phyloP scores from a whole-genome alignment of 2,113 vertebrate genomes.

The Pterocles orientalis region DNA sequence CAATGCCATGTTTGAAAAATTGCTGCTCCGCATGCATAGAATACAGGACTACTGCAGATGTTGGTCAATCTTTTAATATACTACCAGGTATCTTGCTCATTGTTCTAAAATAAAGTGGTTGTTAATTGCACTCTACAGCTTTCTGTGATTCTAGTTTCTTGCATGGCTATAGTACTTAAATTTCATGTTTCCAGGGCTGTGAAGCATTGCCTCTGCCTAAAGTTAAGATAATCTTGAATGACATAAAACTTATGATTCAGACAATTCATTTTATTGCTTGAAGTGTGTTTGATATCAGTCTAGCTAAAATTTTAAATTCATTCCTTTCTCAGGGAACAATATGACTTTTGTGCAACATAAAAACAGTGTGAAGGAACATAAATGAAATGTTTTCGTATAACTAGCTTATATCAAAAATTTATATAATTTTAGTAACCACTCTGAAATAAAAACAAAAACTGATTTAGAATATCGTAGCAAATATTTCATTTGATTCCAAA shows the following conservation, averaged over 20 bases:
- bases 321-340: neutral
- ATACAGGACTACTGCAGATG: neutral
- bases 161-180: neutral
- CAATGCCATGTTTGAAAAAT: neutral
- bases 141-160: neutral
- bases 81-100: neutral
- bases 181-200: neutral
- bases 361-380: neutral
- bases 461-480: neutral
- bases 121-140: neutral
- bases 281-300: neutral
- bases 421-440: neutral
- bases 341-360: neutral
- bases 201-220: neutral
- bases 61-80: neutral
- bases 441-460: neutral
- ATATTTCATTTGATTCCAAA: neutral
- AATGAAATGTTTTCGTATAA: neutral
- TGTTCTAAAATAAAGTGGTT: neutral
- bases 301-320: neutral
- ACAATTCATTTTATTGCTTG: neutral
- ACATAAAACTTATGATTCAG: neutral
- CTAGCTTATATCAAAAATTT: neutral
- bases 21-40: neutral
- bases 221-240: neutral